Evolutionary conservation across 2,888 invertebrate genomes (phyloP), one percentile per base, ranked within the genome.

Genomic region (Morpho achilles): DNA sequence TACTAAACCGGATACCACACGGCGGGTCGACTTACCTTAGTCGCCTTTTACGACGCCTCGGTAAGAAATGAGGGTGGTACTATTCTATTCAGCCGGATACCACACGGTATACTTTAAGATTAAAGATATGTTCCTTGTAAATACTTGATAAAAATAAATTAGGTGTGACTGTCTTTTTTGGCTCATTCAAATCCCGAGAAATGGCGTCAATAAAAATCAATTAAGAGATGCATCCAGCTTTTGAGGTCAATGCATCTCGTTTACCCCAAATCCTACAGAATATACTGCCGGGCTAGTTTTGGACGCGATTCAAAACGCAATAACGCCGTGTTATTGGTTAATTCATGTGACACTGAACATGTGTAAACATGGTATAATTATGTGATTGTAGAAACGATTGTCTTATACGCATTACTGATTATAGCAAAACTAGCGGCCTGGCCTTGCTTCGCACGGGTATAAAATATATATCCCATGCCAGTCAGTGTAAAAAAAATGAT

Each of bases 251-350:
- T 10, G 7, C 44, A 43, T 53, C 51, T 39, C 39, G 40, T 9
- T 43, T 43, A 43, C 43, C 7, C 4, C 3, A 43, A 43, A 9
- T n/a, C 8, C 43, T 8, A 8, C 45, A 8, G 43, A 39, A 45
- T 32, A 7, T 9, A 45, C 45, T 7, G 44, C 32, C 7, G 45
- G 3, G 53, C 53, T 53, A 53, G 45, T 45, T 53, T 45, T 53
- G 53, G 53, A 53, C 16, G 45, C 53, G 45, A 45, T 53, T 53
- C 53, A 53, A 40, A 53, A 39, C 53, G 44, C 8, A 53, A 53
- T 53, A 39, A 45, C 39, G 39, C 39, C 53, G 44, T 45, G 53
- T 53, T 45, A 53, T 53, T 53, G 53, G 45, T 45, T 16, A 53
- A 53, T 53, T 45, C 45, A 53, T 53, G 53, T 53, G 53, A 45